Base-by-base conservation (phyloP, 2,113 vertebrate species). In the Sula dactylatra region DNA sequence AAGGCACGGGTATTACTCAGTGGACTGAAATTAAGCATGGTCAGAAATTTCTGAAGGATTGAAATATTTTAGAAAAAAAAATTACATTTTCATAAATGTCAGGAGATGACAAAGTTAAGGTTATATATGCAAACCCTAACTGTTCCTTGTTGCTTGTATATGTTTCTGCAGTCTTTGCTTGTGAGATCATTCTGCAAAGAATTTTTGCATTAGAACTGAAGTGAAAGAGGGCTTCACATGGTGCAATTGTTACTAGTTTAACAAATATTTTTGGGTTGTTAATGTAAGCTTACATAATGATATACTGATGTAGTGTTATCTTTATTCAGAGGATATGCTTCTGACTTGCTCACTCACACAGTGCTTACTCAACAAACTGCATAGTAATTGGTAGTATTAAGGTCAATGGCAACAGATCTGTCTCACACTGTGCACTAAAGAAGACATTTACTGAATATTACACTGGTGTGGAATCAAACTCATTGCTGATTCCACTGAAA, bases 301-400 rank as follows among this genome's bases (percentile, higher is more conserved):
- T 29, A 42, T 83, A 92, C 84, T 91, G 86, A 88, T 83, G 55
- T 64, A 77, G 76, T 59, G n/a, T 90, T 93, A 49, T 62, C 74
- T 73, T 96, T 93, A 88, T 95, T 94, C 82, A 78, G 66, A 83
- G 62, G 45, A 73, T 76, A 42, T 45, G 62, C 54, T 80, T 80
- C 50, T 55, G 82, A 70, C 76, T 85, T 79, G 58, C 85, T 94
- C 36, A 13, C 71, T 93, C 65, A 70, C 55, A 50, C 66, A 44
- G 66, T 83, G 86, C 92, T 95, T 93, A 86, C 90, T 94, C 90
- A 86, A 77, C 88, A 94, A 83, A 67, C 79, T 1, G 0, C 70
- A 38, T n/a, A 34, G 66, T 77, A 86, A 90, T 93, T 1, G 1
- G 59, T 45, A 36, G 64, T 31, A 81, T 81, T 95, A 81, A 95